Evolutionary conservation across 1,140 invertebrate genomes (phyloP).

Genomic region (Magallana angulata): DNA sequence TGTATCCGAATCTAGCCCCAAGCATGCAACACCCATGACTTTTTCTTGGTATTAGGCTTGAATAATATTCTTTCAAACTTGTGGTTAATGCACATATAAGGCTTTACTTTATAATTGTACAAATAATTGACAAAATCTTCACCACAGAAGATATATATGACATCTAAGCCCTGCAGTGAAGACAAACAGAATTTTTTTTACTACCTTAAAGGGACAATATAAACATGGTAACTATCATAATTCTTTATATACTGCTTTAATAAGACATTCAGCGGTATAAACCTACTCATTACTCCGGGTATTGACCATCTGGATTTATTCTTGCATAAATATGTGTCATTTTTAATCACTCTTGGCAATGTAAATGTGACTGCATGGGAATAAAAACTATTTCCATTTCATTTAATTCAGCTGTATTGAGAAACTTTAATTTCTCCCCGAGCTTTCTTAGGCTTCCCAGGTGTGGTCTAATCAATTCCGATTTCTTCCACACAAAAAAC

Average conservation of each 20-base stretch:
- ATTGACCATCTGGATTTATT: slow-evolving; percentile 5
- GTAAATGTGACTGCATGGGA: neutral
- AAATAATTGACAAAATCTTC: no score
- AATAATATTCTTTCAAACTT: no score
- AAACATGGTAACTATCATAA: neutral
- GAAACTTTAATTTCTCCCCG: neutral
- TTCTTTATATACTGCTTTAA: neutral
- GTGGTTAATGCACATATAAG: no score
- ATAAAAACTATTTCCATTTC: slow-evolving; percentile 1
- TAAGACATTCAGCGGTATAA: neutral
- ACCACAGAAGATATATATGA: neutral
- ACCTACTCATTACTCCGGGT: neutral
- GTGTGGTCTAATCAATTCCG: neutral
- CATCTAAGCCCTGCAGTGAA: neutral
- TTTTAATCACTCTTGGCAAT: slow-evolving; percentile 9
- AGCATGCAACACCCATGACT: neutral
- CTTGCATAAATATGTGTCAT: slow-evolving; percentile 17
- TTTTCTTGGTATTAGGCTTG: neutral
- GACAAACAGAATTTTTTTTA: neutral
- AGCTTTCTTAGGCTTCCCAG: neutral
- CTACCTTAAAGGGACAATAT: slow-evolving; percentile 1
- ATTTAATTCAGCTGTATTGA: slow-evolving; percentile 2
- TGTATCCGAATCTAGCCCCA: neutral
- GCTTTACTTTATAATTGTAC: no score
- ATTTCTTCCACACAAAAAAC: neutral